These are phyloP conservation scores for Sebastes umbrosus DNA, from an alignment of 2,797 vertebrate genomes.

Conservation along the genomic window DNA sequence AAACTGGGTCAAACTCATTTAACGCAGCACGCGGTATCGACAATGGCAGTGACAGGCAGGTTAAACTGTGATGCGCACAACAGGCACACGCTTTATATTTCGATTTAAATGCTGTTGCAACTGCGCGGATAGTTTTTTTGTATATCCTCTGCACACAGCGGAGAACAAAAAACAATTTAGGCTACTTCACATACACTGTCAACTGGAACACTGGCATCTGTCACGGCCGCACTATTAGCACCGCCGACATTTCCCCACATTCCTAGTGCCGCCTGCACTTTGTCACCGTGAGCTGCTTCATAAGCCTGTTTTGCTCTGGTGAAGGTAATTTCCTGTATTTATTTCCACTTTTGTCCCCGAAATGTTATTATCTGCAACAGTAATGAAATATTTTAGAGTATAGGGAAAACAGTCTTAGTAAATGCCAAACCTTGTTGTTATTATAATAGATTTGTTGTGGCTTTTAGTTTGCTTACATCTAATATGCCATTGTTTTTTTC, in stretches of 20 bases:
- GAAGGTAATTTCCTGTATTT: slow-evolving; percentile 57
- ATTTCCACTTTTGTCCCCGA: slow-evolving; percentile 48
- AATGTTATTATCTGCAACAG: slow-evolving; percentile 53
- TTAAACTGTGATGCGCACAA: slow-evolving; percentile 47
- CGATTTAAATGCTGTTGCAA: slow-evolving; percentile 31
- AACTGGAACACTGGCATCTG: slow-evolving; percentile 55
- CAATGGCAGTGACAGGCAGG: slow-evolving; percentile 49
- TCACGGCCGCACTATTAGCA: slow-evolving; percentile 51
- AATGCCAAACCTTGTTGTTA: slow-evolving; percentile 48
- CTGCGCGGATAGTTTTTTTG: slow-evolving; percentile 20
- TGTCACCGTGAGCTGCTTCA: slow-evolving; percentile 37
- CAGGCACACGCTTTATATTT: slow-evolving; percentile 25
- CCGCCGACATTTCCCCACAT: slow-evolving; percentile 53
- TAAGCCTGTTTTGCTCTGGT: slow-evolving; percentile 34
- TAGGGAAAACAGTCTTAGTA: slow-evolving; percentile 18
- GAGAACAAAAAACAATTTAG: slow-evolving; percentile 43
- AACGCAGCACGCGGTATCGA: slow-evolving; percentile 33
- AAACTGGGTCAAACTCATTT: slow-evolving; percentile 74
- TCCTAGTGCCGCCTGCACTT: slow-evolving; percentile 43
- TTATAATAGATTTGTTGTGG: slow-evolving; percentile 39
- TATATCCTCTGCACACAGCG: slow-evolving; percentile 11
- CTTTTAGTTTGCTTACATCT: slow-evolving; percentile 26
- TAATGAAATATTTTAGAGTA: slow-evolving; percentile 52
- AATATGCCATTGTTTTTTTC: slow-evolving; percentile 6
- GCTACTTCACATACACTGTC: slow-evolving; percentile 47